Conservation (phyloP, 2,797 vertebrate genomes). For the Onychomys torridus region DNA sequence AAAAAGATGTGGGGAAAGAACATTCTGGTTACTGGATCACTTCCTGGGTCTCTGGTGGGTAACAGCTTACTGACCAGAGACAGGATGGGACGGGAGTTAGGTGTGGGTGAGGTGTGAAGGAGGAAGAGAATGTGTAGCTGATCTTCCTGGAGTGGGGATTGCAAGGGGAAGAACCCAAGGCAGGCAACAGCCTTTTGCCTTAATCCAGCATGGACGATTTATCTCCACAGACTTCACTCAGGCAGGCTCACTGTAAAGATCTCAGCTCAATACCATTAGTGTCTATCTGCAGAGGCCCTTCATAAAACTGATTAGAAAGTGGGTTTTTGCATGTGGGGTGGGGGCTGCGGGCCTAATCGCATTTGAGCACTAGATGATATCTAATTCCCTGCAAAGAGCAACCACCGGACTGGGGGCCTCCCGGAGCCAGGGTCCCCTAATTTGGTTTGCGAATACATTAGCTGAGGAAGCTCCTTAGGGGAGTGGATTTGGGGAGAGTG, state of each 20-base stretch:
- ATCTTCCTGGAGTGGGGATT: not conserved
- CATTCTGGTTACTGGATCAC: not conserved
- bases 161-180: constrained; percentile 67
- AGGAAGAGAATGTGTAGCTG: not conserved
- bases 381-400: constrained; percentile 92
- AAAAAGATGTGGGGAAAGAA: not conserved
- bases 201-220: constrained; percentile 83
- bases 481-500: not conserved
- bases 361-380: constrained; percentile 98
- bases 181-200: constrained; percentile 81
- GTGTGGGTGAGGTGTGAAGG: not conserved
- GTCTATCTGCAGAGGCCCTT: constrained; percentile 97
- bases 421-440: constrained; percentile 95
- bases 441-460: constrained; percentile 99
- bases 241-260: constrained; percentile 87
- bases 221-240: constrained; percentile 86
- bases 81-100: not conserved
- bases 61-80: not conserved
- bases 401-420: constrained; percentile 94
- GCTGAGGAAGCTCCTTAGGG: constrained; percentile 85
- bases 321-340: constrained; percentile 89
- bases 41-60: not conserved
- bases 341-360: constrained; percentile 92
- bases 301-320: constrained; percentile 95
- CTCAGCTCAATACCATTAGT: constrained; percentile 97